Evolutionary conservation across 2,888 invertebrate species (phyloP), one percentile per base, ranked within the genome.

Genomic region (Hirudinaria manillensis): DNA sequence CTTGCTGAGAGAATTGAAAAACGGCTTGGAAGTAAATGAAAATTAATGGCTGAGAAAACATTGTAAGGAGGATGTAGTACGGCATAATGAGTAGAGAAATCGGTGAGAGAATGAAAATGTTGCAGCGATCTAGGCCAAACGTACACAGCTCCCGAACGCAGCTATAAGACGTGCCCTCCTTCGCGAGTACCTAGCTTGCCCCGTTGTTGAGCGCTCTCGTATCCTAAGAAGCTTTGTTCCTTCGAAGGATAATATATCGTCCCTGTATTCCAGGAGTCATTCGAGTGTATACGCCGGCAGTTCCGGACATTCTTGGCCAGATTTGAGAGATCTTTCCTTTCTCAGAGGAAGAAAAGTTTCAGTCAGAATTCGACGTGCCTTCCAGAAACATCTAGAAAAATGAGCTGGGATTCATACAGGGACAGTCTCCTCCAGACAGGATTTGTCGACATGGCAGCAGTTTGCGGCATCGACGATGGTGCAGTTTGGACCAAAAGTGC

Each of bases 391-490:
- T 45, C 45, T 45, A 61, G 29, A 61, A 61, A 61, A 2, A 76
- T 76, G 76, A 74, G 74, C 29, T 76, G 76, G 76, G 76, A 76
- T 34, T 76, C 76, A 7, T 76, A 76, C 74, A 75, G 76, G 36
- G 76, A 76, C 55, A 76, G 73, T 45, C 76, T 76, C 16, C 70
- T 76, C 21, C 29, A 67, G 36, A 74, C 76, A 0, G 76, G 76
- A 36, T 56, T 34, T 24, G 74, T 76, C 2, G 74, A 76, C n/a
- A 74, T 67, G 66, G 76, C 76, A n/a, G 76, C 76, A 24, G 74
- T 76, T n/a, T 76, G 76, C 36, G 76, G 76, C 16, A 38, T 74
- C 32, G 76, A 74, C 6, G 76, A 76, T 38, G 74, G 70, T 2
- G 74, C 45, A 2, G 74, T 76, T 3, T 76, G 76, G 76, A 74